Conservation (phyloP, 2,797 vertebrate genomes). For the Orestias chungarensis region DNA sequence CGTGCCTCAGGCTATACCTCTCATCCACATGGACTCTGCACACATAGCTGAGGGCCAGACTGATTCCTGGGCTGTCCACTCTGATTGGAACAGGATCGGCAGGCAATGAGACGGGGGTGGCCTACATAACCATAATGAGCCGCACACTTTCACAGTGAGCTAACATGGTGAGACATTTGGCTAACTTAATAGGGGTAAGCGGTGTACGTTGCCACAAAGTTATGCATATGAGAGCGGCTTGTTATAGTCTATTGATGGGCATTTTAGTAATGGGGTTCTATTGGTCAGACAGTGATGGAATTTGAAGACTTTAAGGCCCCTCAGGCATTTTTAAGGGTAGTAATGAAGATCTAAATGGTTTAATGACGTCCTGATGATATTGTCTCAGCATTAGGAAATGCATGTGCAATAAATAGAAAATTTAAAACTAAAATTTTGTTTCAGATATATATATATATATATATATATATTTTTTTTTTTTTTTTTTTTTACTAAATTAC, state of each 20-base stretch:
- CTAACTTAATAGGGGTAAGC: slow-evolving; percentile 39
- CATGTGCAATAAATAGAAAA: slow-evolving; percentile 6
- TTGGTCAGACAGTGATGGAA: slow-evolving; percentile 53
- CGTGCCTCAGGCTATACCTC: slow-evolving; percentile 57
- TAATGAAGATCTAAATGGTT: slow-evolving; percentile 51
- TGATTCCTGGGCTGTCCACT: slow-evolving; percentile 57
- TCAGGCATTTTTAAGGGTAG: slow-evolving; percentile 51
- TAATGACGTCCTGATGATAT: slow-evolving; percentile 33
- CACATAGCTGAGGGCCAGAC: slow-evolving; percentile 58
- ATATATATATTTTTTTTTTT: not conserved
- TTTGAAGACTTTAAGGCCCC: slow-evolving; percentile 43
- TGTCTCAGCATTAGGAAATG: slow-evolving; percentile 13
- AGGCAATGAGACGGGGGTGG: slow-evolving; percentile 45
- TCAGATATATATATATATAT: too few relatives aligned
- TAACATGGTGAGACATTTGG: slow-evolving; percentile 60
- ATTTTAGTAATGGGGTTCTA: slow-evolving; percentile 57
- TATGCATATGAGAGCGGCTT: slow-evolving; percentile 31
- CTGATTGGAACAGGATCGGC: slow-evolving; percentile 37
- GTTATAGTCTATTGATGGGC: slow-evolving; percentile 54
- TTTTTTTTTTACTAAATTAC: too few relatives aligned
- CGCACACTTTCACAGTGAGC: slow-evolving; percentile 36
- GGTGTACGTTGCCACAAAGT: slow-evolving; percentile 25
- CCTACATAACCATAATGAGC: slow-evolving; percentile 77
- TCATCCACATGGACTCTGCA: slow-evolving; percentile 52
- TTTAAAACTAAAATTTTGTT: not conserved